Evolutionary conservation across 1,140 invertebrate species (phyloP).

Genomic region (Caenorhabditis inopinata): DNA sequence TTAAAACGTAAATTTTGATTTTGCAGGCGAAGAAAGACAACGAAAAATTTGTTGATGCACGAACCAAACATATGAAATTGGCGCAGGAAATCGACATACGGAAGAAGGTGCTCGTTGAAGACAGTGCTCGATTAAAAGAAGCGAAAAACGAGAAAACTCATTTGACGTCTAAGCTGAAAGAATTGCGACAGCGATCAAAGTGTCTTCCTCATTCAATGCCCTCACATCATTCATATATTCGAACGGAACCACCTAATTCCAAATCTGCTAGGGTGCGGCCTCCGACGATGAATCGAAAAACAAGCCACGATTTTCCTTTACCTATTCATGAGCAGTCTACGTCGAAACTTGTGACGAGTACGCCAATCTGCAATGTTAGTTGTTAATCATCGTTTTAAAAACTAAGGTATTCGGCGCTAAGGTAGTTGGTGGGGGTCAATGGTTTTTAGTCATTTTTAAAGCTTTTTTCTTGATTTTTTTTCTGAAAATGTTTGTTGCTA

Average conservation of each 20-base stretch:
- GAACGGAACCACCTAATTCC: background rate
- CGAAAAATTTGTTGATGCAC: background rate
- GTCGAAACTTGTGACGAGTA: background rate
- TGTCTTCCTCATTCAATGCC: too few relatives aligned
- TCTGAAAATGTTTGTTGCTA: too few relatives aligned
- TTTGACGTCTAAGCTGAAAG: background rate
- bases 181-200: background rate
- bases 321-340: background rate
- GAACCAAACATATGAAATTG: background rate
- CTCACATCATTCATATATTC: background rate
- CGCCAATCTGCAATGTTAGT: background rate
- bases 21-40: background rate
- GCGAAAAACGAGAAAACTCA: background rate
- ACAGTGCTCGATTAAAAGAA: background rate
- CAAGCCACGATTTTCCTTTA: background rate
- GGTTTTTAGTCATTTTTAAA: too few relatives aligned
- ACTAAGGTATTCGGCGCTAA: too few relatives aligned
- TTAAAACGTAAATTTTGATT: too few relatives aligned
- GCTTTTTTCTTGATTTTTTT: too few relatives aligned
- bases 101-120: background rate
- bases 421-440: too few relatives aligned
- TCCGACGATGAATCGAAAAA: background rate
- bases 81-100: background rate
- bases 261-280: background rate
- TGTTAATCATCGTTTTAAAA: background rate